These are phyloP conservation scores for Sylvietta virens DNA, from an alignment of 2,113 vertebrate species.

Conservation along the genomic window DNA sequence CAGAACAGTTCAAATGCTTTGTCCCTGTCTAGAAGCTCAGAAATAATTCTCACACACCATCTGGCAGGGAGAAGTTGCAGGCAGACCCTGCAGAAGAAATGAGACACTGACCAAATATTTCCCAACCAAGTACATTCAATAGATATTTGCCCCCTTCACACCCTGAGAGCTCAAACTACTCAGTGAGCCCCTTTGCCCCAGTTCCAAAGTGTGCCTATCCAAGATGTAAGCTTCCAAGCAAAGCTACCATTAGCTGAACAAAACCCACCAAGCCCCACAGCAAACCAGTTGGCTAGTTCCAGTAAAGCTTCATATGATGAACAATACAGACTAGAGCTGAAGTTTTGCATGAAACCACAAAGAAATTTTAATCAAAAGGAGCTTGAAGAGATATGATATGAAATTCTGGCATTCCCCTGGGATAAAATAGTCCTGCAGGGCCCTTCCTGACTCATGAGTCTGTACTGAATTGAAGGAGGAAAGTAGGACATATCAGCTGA, in stretches of 20 bases:
- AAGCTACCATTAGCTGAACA: not conserved
- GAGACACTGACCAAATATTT: slow-evolving; percentile 4
- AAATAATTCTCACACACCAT: slow-evolving; percentile 6
- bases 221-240: not conserved
- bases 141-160: not conserved
- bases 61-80: slow-evolving; percentile 15
- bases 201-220: not conserved
- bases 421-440: slow-evolving; percentile 22
- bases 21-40: slow-evolving; percentile 9
- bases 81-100: not conserved
- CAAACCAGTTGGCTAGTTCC: not conserved
- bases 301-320: not conserved
- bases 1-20: not conserved
- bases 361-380: slow-evolving; percentile 35
- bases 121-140: not conserved
- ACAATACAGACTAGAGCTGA: not conserved
- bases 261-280: not conserved
- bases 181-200: not conserved
- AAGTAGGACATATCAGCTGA: slow-evolving; percentile 36
- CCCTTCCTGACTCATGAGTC: slow-evolving; percentile 6
- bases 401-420: slow-evolving; percentile 34
- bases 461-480: slow-evolving; percentile 2
- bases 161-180: not conserved
- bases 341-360: slow-evolving; percentile 16
- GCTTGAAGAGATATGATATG: slow-evolving; percentile 31